These are phyloP conservation scores for Schizopygopsis pylzovi DNA, from an alignment of 2,797 vertebrate species.

Conservation along the genomic window DNA sequence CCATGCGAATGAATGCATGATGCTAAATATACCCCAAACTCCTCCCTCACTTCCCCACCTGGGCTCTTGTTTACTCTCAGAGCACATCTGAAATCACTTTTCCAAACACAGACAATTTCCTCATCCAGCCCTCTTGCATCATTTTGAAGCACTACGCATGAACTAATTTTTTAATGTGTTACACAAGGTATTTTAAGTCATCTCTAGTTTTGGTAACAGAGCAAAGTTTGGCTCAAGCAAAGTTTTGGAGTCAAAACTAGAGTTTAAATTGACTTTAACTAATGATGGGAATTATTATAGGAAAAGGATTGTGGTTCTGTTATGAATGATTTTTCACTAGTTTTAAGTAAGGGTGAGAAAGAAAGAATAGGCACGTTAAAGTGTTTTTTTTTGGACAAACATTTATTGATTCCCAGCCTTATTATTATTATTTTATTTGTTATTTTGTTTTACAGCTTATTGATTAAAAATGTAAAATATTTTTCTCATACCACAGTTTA, in stretches of 20 bases:
- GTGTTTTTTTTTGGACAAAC: too few species aligned
- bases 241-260: not conserved
- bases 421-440: too few species aligned
- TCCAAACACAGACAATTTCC: not conserved
- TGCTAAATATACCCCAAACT: conserved; percentile 52
- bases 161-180: conserved; percentile 20
- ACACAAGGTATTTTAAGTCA: conserved; percentile 24
- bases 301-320: too few species aligned
- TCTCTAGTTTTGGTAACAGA: not conserved
- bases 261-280: not conserved
- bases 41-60: conserved; percentile 19
- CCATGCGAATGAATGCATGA: conserved; percentile 48
- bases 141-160: not conserved
- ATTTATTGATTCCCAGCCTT: too few species aligned
- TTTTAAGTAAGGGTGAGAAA: too few species aligned
- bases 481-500: too few species aligned
- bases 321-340: too few species aligned
- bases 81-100: conserved; percentile 37
- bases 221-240: not conserved
- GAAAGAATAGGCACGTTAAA: too few species aligned
- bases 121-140: conserved; percentile 23
- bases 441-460: too few species aligned
- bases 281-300: not conserved
- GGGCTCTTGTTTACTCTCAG: conserved; percentile 32
- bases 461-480: too few species aligned